A percentile compares a stretch with the other conserved stretches of the same genome.
phyloP scores from a whole-genome alignment of 2,797 vertebrate genomes.

The Moxostoma hubbsi region DNA sequence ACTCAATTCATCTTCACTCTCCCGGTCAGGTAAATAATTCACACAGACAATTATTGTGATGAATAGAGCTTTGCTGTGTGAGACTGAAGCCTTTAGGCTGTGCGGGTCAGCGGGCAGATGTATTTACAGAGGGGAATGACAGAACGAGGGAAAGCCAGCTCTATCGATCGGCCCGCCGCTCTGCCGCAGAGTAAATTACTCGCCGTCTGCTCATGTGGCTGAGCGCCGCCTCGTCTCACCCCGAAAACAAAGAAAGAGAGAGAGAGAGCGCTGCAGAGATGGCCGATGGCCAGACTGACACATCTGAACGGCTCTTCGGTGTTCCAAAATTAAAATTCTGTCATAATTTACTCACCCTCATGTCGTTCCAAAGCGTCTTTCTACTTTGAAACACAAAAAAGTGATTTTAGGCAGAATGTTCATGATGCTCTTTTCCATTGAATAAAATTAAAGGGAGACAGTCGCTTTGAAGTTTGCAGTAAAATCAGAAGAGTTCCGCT shows the following conservation, averaged over 20 bases:
- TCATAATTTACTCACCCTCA: too few species aligned
- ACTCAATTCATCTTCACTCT: conserved; percentile 70
- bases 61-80: conserved; percentile 25
- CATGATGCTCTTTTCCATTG: too few species aligned
- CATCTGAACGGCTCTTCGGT: too few species aligned
- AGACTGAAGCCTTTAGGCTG: conserved; percentile 11
- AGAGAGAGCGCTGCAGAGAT: background rate
- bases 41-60: conserved; percentile 66
- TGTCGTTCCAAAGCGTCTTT: too few species aligned
- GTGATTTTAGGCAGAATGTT: too few species aligned
- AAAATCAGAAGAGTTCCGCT: too few species aligned
- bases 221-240: background rate
- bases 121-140: conserved; percentile 55
- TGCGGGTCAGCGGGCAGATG: conserved; percentile 39
- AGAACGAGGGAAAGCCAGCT: background rate
- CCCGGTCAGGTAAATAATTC: conserved; percentile 69
- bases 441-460: too few species aligned
- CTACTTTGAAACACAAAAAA: too few species aligned
- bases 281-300: too few species aligned
- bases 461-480: too few species aligned
- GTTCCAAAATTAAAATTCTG: too few species aligned
- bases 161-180: background rate
- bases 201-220: background rate
- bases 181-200: background rate
- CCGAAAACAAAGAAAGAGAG: conserved; percentile 13